These are phyloP conservation scores for Vesta saturnalis DNA, from an alignment of 2,888 invertebrate species.

Conservation along the genomic window DNA sequence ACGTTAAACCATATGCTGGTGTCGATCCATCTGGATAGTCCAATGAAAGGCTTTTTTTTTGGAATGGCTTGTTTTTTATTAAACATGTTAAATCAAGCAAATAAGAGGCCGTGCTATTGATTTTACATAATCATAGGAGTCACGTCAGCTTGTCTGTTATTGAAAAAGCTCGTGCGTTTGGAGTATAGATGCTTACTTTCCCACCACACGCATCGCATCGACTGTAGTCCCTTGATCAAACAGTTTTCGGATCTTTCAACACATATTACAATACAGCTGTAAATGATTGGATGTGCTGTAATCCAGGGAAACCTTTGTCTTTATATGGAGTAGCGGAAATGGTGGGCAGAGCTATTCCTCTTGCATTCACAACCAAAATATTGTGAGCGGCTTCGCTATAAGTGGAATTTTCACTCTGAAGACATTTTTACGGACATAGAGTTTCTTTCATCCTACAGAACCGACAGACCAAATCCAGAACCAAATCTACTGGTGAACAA, in stretches of 20 bases:
- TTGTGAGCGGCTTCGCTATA: too few relatives aligned
- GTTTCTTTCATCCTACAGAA: neutral
- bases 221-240: conserved; percentile 20
- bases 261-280: conserved; percentile 9
- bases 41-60: conserved; percentile 2
- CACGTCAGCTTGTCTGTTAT: conserved; percentile 15
- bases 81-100: neutral
- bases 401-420: neutral
- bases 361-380: too few relatives aligned
- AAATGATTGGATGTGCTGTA: conserved; percentile 17
- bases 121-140: conserved; percentile 14
- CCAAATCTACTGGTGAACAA: too few relatives aligned
- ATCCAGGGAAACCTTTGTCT: conserved; percentile 11
- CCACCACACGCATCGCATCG: conserved; percentile 12
- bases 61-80: conserved; percentile 2
- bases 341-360: conserved; percentile 10
- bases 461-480: neutral
- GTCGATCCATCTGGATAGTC: neutral
- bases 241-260: conserved; percentile 19
- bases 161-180: conserved; percentile 14
- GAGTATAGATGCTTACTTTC: conserved; percentile 16
- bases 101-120: conserved; percentile 9
- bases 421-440: neutral
- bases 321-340: conserved; percentile 11
- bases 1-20: neutral